Evolutionary conservation across 2,113 vertebrate species (phyloP).

Genomic region (Tyto alba): DNA sequence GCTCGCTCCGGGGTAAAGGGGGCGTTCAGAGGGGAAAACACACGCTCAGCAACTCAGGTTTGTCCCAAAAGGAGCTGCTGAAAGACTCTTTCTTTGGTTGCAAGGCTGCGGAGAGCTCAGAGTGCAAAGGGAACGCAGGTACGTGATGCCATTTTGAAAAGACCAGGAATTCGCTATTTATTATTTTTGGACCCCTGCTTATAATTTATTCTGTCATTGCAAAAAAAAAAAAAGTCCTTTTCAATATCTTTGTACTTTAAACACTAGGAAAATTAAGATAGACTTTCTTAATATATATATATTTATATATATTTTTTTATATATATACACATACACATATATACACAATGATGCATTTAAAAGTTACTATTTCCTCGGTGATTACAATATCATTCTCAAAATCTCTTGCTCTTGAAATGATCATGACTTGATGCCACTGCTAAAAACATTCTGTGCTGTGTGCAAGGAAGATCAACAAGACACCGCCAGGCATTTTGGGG

Average conservation of each 20-base stretch:
- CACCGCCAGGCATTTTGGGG: not conserved
- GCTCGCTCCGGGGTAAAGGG: fast-evolving
- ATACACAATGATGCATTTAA: not conserved
- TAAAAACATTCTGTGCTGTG: not conserved
- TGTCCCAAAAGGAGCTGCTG: not conserved
- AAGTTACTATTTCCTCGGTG: not conserved
- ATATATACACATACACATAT: conserved; percentile 41
- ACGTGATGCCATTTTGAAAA: fast-evolving
- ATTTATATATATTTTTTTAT: not conserved
- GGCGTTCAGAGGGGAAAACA: not conserved
- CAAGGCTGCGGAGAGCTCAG: not conserved
- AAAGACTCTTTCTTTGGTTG: not conserved
- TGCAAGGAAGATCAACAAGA: not conserved
- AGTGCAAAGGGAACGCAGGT: fast-evolving
- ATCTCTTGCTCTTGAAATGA: not conserved
- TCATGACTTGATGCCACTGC: not conserved
- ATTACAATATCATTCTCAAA: not conserved
- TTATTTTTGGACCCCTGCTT: not conserved
- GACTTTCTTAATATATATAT: conserved; percentile 45
- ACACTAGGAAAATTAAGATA: conserved; percentile 29
- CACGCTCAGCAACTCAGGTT: not conserved
- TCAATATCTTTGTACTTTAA: not conserved
- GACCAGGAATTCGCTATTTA: not conserved
- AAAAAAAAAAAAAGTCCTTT: conserved; percentile 14
- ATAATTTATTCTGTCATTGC: conserved; percentile 24